Base-by-base conservation (phyloP, 2,797 vertebrate genomes). In the Arvicola amphibius region DNA sequence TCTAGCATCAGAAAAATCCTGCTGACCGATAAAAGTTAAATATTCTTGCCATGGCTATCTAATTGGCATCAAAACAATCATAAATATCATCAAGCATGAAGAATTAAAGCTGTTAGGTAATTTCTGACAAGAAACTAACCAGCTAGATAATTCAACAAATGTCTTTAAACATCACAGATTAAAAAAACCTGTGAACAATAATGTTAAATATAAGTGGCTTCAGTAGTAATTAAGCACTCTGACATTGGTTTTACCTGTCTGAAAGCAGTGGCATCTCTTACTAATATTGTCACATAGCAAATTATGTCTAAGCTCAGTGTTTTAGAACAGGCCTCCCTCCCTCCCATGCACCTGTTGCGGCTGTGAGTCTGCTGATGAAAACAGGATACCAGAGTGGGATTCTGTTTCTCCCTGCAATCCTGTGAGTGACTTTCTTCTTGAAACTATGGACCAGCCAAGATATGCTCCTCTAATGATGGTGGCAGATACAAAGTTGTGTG, bases 141-240 rank as follows among this genome's bases (percentile, higher is more conserved):
- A 85, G 5, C 2, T 4, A 43, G 16, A 32, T 37, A 59, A 85
- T 88, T 1, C 13, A 87, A 27, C 17, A 48, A 37, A 80, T 1
- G 40, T 9, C 23, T 84, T 79, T 87, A 90, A 87, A 88, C 93
- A 74, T 2, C n/a, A 93, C 13, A 78, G 40, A 83, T 34, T n/a
- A 1, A 46, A 43, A 79, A 92, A 48, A 53, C 5, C 7, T 65
- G 29, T 32, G 53, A 56, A 51, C 71, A 76, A 43, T 76, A 85
- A 74, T 86, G 37, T 11, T 69, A 81, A 80, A 76, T 76, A 84
- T 65, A 13, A 77, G 3, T 48, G 53, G 3, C 5, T 91, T 5
- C 43, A 88, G 34, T 29, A 79, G 34, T 69, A 32, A 77, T 71
- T 23, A 84, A 69, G 40, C 10, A 53, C 46, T 1, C 2, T 34